Evolutionary conservation across 1,140 invertebrate species (phyloP).

Genomic region (Pogonomyrmex barbatus): DNA sequence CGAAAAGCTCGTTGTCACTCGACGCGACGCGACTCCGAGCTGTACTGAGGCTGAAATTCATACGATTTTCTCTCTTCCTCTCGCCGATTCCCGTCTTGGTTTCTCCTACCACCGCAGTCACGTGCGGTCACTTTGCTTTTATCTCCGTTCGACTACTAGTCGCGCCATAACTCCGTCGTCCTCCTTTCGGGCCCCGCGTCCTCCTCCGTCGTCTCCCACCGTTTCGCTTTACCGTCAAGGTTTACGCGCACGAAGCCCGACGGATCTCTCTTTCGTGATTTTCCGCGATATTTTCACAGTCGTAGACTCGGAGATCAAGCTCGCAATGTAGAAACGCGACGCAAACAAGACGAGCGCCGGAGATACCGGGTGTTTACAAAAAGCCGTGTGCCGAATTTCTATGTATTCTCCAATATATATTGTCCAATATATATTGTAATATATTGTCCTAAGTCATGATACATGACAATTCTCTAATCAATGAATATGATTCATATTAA

Average conservation of each 20-base stretch:
- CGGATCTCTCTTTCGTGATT: slow-evolving; percentile 22
- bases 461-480: neutral
- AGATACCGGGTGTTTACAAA: neutral
- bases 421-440: too few relatives aligned
- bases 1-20: slow-evolving; percentile 14
- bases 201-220: neutral
- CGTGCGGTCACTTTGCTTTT: slow-evolving; percentile 22
- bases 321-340: neutral
- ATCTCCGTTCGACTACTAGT: slow-evolving; percentile 27
- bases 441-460: neutral
- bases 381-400: neutral
- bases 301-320: neutral
- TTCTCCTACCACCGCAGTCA: slow-evolving; percentile 44
- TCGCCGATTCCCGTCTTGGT: neutral
- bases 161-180: neutral
- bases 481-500: neutral
- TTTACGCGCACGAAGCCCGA: neutral
- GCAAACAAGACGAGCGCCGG: neutral
- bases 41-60: slow-evolving; percentile 33
- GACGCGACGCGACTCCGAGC: neutral
- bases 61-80: slow-evolving; percentile 10
- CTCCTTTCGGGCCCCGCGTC: neutral
- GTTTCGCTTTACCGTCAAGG: slow-evolving; percentile 26
- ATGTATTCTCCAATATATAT: neutral
- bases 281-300: slow-evolving; percentile 19